Evolutionary conservation across 1,140 invertebrate species (phyloP).

Genomic region (Orchesella cincta): DNA sequence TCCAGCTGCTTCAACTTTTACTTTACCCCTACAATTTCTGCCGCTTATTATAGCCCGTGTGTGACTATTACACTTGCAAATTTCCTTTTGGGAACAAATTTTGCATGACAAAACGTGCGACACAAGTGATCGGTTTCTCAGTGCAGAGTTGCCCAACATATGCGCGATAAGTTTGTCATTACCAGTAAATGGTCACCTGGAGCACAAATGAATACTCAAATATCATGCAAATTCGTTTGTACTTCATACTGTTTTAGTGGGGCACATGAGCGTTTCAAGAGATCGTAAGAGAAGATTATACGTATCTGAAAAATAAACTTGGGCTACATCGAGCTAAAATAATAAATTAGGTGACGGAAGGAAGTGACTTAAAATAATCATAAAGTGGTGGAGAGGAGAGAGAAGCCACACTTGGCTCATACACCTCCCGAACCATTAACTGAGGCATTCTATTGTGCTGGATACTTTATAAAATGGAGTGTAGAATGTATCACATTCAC

Average conservation of each 20-base stretch:
- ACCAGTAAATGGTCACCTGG: neutral
- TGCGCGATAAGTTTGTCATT: neutral
- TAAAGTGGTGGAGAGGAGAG: neutral
- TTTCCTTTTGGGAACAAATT: conserved; percentile 8
- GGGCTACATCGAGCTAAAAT: neutral
- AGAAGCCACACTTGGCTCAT: too few relatives aligned
- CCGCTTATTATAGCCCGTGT: neutral
- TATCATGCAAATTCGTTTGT: conserved; percentile 1
- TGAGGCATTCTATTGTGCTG: too few relatives aligned
- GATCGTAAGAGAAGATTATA: neutral
- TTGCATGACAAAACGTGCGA: neutral
- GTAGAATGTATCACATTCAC: too few relatives aligned
- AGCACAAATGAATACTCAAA: neutral
- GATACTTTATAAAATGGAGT: too few relatives aligned
- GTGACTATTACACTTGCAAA: conserved; percentile 7
- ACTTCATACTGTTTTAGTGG: neutral
- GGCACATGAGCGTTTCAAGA: conserved; percentile 2
- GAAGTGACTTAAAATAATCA: conserved; percentile 28
- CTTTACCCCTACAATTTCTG: neutral
- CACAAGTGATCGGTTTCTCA: too few relatives aligned
- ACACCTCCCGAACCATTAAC: too few relatives aligned
- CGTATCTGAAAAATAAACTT: neutral
- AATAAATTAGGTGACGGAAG: conserved; percentile 28
- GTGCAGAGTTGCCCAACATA: neutral
- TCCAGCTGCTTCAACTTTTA: neutral